These are phyloP conservation scores for Onchidella celtica DNA, from an alignment of 2,888 invertebrate species.

Conservation along the genomic window DNA sequence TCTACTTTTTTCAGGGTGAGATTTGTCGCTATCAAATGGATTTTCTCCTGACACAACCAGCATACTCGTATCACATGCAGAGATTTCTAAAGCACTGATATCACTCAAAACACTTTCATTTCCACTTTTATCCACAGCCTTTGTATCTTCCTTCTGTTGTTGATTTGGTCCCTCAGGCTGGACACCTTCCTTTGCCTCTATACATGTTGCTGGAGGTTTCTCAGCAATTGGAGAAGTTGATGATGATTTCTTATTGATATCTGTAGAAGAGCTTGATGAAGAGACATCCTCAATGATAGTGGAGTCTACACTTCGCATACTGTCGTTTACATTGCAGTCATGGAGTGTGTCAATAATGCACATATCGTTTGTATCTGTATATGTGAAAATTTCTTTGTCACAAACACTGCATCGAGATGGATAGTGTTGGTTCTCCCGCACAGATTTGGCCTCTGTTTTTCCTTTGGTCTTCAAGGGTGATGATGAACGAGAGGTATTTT, in stretches of 20 bases:
- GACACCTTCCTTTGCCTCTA: not conserved
- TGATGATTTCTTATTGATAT: not conserved
- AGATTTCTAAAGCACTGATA: slow-evolving; percentile 13
- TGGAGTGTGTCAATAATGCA: slow-evolving; percentile 68
- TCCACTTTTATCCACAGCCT: not conserved
- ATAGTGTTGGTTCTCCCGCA: slow-evolving; percentile 48
- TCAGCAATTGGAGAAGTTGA: not conserved
- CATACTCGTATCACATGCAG: slow-evolving; percentile 45
- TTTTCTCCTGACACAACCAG: slow-evolving; percentile 41
- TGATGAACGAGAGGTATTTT: slow-evolving; percentile 24
- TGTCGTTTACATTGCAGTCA: slow-evolving; percentile 53
- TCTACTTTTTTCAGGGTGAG: not conserved
- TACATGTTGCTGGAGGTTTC: not conserved
- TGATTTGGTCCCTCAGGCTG: not conserved
- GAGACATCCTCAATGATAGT: slow-evolving; percentile 36
- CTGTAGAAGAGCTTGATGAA: slow-evolving; percentile 24
- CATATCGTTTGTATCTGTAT: slow-evolving; percentile 65
- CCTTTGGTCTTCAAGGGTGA: slow-evolving; percentile 25
- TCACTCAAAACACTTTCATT: not conserved
- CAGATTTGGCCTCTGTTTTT: slow-evolving; percentile 39
- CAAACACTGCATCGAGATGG: slow-evolving; percentile 69
- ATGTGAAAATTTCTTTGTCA: slow-evolving; percentile 69
- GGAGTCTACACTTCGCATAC: not conserved
- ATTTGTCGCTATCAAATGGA: not conserved
- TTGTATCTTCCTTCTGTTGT: not conserved